Percentiles rank a stretch among this genome's conserved stretches.
Evolutionary conservation across 2,888 invertebrate species (phyloP).

Genomic region (Lasioglossum lativentre): DNA sequence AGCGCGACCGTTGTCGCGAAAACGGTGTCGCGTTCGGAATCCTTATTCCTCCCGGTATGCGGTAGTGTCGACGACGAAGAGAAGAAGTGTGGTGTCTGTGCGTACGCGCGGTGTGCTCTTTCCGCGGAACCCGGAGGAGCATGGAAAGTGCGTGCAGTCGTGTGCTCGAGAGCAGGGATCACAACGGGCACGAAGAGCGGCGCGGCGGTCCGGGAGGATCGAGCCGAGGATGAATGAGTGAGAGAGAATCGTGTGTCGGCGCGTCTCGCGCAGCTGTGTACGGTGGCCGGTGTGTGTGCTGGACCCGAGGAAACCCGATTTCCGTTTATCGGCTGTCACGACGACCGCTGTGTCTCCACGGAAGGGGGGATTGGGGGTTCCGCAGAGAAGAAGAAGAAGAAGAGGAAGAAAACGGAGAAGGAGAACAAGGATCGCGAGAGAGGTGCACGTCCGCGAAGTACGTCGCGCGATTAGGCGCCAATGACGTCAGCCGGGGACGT

Average conservation of each 20-base stretch:
- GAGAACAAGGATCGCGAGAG: slow-evolving; percentile 28
- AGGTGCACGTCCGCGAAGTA: slow-evolving; percentile 66
- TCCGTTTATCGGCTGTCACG: slow-evolving; percentile 13
- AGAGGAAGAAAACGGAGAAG: neutral
- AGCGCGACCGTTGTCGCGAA: slow-evolving; percentile 29
- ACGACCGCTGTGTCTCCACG: neutral
- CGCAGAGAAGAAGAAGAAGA: neutral
- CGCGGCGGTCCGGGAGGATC: slow-evolving; percentile 52
- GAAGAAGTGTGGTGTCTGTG: neutral
- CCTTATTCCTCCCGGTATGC: neutral
- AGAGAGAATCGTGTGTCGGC: slow-evolving; percentile 9
- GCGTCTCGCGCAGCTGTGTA: slow-evolving; percentile 12
- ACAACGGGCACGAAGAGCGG: slow-evolving; percentile 48
- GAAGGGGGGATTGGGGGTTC: neutral
- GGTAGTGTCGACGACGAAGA: neutral
- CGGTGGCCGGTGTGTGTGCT: neutral
- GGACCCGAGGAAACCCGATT: slow-evolving; percentile 13
- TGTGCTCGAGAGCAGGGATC: slow-evolving; percentile 39
- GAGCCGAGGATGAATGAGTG: slow-evolving; percentile 33
- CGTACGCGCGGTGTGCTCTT: neutral
- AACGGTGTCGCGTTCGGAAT: slow-evolving; percentile 2
- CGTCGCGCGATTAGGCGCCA: slow-evolving; percentile 79
- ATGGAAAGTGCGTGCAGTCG: slow-evolving; percentile 50
- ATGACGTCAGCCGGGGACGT: slow-evolving; percentile 76
- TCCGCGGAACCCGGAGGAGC: slow-evolving; percentile 17